Percentiles rank a stretch among this genome's conserved stretches.
phyloP scores from a whole-genome alignment of 2,888 invertebrate genomes.

The Anarsia innoxiella region DNA sequence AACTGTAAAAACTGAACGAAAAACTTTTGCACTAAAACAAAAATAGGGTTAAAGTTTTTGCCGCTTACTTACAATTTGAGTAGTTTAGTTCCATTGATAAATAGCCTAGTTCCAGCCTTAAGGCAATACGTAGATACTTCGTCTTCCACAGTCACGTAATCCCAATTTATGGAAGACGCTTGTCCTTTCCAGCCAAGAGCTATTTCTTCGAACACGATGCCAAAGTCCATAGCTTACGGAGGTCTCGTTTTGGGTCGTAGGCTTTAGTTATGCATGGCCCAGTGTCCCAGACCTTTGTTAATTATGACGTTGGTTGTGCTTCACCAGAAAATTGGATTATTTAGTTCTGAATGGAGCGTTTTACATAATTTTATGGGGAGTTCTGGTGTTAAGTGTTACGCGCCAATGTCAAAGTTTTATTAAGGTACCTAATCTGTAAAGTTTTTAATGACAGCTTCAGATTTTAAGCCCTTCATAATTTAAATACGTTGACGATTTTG shows the following conservation, averaged over 20 bases:
- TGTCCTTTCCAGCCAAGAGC: constrained; percentile 18
- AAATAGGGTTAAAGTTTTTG: constrained; percentile 3
- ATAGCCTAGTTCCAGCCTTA: constrained; percentile 2
- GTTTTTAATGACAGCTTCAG: too few species aligned
- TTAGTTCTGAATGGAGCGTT: constrained; percentile 38
- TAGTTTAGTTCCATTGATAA: constrained; percentile 4
- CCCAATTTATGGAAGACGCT: constrained; percentile 2
- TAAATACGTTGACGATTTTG: too few species aligned
- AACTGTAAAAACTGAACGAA: not conserved
- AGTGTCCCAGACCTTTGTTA: constrained; percentile 53
- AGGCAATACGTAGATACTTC: constrained; percentile 1
- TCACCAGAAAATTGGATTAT: constrained; percentile 48
- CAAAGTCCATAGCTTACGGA: constrained; percentile 34
- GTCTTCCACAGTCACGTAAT: constrained; percentile 9
- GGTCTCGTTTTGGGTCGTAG: constrained; percentile 9
- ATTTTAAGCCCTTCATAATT: too few species aligned
- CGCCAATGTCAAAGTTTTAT: too few species aligned
- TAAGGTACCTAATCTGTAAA: too few species aligned
- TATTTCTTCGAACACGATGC: constrained; percentile 12
- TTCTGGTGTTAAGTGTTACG: not conserved
- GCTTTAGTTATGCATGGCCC: constrained; percentile 59
- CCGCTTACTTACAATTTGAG: not conserved
- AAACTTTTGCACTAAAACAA: constrained; percentile 1
- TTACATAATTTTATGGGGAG: constrained; percentile 24
- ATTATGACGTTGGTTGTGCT: constrained; percentile 54